Percentiles rank a stretch among this genome's conserved stretches.
Evolutionary conservation across 2,113 vertebrate genomes (phyloP).

Genomic region (Scophthalmus maximus): DNA sequence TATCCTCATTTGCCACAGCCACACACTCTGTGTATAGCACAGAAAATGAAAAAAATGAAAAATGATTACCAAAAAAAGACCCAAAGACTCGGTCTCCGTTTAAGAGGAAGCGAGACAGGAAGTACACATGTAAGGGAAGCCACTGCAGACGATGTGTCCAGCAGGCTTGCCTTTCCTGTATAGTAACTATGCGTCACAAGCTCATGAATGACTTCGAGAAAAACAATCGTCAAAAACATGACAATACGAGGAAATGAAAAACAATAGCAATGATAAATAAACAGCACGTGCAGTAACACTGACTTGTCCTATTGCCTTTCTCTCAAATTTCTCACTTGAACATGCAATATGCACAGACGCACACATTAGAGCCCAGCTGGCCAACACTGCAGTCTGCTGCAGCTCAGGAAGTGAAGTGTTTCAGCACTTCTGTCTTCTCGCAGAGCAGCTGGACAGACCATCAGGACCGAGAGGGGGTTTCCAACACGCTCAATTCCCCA

Average conservation of each 20-base stretch:
- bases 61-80: slow-evolving; percentile 5
- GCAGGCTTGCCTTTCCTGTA: slow-evolving; percentile 33
- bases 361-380: not conserved
- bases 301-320: not conserved
- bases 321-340: not conserved
- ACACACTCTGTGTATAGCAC: not conserved
- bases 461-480: slow-evolving; percentile 54
- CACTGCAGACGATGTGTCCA: slow-evolving; percentile 47
- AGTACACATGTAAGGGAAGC: slow-evolving; percentile 45
- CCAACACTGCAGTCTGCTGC: slow-evolving; percentile 21
- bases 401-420: slow-evolving; percentile 64
- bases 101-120: slow-evolving; percentile 71
- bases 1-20: slow-evolving; percentile 10
- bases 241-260: not conserved
- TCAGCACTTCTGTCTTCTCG: slow-evolving; percentile 62
- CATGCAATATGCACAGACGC: not conserved
- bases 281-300: not conserved
- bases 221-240: not conserved
- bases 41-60: slow-evolving; percentile 13
- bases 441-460: slow-evolving; percentile 64
- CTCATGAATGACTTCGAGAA: slow-evolving; percentile 10
- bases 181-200: slow-evolving; percentile 34
- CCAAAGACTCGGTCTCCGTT: slow-evolving; percentile 18
- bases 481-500: slow-evolving; percentile 47
- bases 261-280: not conserved